Percentiles rank a stretch among this genome's conserved stretches.
Conservation (phyloP, 2,888 invertebrate genomes). For the Gastrophysa polygoni region DNA sequence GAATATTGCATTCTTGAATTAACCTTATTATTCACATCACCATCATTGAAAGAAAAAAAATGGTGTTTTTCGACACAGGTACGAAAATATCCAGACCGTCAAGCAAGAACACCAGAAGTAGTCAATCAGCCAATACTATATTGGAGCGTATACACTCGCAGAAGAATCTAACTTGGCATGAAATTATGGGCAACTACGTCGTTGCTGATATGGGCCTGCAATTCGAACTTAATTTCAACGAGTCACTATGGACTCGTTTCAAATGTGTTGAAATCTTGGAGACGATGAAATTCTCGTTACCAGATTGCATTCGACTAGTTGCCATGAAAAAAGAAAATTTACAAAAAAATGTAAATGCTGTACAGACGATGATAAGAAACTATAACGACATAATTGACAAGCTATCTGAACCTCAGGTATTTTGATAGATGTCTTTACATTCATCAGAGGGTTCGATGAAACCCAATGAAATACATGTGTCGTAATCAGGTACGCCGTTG, state of each 20-base stretch:
- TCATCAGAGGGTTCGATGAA: too few relatives aligned
- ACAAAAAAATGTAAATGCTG: slow-evolving; percentile 68
- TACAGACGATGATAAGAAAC: slow-evolving; percentile 64
- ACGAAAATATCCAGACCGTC: slow-evolving; percentile 17
- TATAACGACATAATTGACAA: slow-evolving; percentile 71
- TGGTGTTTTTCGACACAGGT: slow-evolving; percentile 1
- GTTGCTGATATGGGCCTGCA: slow-evolving; percentile 71
- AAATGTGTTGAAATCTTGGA: slow-evolving; percentile 79
- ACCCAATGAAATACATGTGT: too few relatives aligned
- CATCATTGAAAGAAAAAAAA: too few relatives aligned
- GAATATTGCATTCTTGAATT: too few relatives aligned
- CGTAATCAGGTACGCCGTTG: too few relatives aligned
- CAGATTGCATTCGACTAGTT: slow-evolving; percentile 61
- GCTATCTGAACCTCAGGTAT: slow-evolving; percentile 74
- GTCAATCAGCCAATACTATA: slow-evolving; percentile 35
- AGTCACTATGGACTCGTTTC: slow-evolving; percentile 69
- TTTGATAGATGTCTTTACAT: too few relatives aligned
- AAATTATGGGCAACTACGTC: slow-evolving; percentile 70
- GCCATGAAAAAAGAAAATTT: slow-evolving; percentile 69
- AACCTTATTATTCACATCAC: too few relatives aligned
- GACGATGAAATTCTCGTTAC: slow-evolving; percentile 67
- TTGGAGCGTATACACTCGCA: slow-evolving; percentile 48
- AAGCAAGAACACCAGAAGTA: slow-evolving; percentile 11
- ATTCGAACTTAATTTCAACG: slow-evolving; percentile 71
- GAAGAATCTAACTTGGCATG: slow-evolving; percentile 67